Percentiles rank a stretch among this genome's conserved stretches.
Conservation (phyloP, 2,113 vertebrate species). For the Eretmochelys imbricata region DNA sequence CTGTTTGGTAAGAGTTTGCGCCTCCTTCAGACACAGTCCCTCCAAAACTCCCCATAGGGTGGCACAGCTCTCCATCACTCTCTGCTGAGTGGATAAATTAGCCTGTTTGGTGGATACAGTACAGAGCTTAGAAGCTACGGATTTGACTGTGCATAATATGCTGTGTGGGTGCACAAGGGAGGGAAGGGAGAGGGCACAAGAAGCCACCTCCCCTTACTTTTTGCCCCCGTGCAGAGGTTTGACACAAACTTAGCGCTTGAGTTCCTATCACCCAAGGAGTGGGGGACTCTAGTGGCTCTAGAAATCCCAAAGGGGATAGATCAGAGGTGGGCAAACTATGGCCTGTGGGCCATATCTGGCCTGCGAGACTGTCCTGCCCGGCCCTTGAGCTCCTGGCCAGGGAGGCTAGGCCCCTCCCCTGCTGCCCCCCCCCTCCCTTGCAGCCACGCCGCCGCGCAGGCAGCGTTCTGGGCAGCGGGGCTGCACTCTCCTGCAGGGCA, state of each 20-base stretch:
- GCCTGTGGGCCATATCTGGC: too few relatives aligned
- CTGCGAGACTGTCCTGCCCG: too few relatives aligned
- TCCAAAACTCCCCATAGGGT: not conserved
- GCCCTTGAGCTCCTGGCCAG: too few relatives aligned
- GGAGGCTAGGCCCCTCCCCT: too few relatives aligned
- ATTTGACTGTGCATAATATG: not conserved
- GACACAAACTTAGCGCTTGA: not conserved
- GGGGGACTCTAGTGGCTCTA: not conserved
- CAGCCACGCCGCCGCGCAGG: too few relatives aligned
- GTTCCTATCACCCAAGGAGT: not conserved
- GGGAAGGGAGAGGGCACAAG: not conserved
- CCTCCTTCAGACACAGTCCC: fast-evolving
- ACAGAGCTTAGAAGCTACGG: fast-evolving
- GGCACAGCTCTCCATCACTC: not conserved
- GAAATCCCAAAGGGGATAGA: not conserved
- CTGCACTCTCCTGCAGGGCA: too few relatives aligned
- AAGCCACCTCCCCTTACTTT: not conserved
- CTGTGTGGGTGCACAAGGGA: not conserved
- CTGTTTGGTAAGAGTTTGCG: not conserved
- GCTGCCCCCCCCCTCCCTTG: too few relatives aligned
- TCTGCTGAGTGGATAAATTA: not conserved
- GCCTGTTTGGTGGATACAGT: too few relatives aligned
- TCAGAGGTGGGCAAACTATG: too few relatives aligned
- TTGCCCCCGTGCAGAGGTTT: not conserved
- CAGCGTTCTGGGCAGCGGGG: too few relatives aligned